phyloP scores from a whole-genome alignment of 1,140 invertebrate genomes.

The Neodiprion fabricii region DNA sequence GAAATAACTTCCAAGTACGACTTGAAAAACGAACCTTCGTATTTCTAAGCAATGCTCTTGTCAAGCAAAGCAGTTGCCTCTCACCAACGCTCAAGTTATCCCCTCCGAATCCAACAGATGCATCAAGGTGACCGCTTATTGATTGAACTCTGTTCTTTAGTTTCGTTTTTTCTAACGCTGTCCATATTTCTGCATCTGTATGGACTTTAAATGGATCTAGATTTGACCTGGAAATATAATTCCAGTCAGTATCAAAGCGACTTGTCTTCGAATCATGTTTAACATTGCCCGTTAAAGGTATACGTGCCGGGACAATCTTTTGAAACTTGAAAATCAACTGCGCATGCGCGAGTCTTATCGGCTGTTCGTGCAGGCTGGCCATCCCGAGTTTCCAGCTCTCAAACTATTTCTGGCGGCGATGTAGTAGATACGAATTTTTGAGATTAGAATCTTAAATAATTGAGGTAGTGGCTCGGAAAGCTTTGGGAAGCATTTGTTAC shows the following conservation, averaged over 20 bases:
- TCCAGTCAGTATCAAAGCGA: background rate
- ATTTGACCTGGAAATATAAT: conserved; percentile 60
- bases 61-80: conserved; percentile 68
- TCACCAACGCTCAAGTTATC: conserved; percentile 66
- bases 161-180: conserved; percentile 66
- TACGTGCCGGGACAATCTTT: conserved; percentile 33
- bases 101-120: conserved; percentile 52
- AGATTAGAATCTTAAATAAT: no score
- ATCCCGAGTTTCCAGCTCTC: no score
- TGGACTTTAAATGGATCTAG: conserved; percentile 69
- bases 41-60: conserved; percentile 64
- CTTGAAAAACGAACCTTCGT: conserved; percentile 57
- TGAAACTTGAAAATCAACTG: no score
- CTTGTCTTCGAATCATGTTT: background rate
- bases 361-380: no score
- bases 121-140: conserved; percentile 58
- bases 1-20: no score
- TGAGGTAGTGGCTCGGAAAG: no score
- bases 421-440: no score
- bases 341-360: no score
- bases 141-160: conserved; percentile 62
- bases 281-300: background rate
- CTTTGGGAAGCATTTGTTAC: no score
- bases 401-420: no score
- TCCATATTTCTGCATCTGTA: conserved; percentile 69